phyloP scores from a whole-genome alignment of 2,888 invertebrate species.

The Clepsis dumicolana region DNA sequence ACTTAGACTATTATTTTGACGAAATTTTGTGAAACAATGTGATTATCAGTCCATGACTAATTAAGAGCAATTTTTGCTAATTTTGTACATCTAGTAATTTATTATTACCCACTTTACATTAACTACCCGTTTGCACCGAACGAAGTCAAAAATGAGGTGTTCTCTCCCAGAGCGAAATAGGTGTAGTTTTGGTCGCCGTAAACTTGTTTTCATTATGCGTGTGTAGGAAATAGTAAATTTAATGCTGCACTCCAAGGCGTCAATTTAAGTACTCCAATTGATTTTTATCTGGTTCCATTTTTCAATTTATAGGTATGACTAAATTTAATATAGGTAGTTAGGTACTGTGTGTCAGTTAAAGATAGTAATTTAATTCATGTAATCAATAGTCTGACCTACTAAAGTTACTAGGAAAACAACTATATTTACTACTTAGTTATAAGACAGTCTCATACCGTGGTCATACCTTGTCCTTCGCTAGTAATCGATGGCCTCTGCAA shows the following conservation, averaged over 20 bases:
- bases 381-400: not conserved
- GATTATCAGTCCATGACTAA: conserved; percentile 9
- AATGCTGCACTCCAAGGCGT: no score
- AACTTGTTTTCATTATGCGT: no score
- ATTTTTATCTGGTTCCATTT: no score
- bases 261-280: no score
- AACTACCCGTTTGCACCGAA: not conserved
- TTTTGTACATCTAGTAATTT: not conserved
- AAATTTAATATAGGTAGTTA: no score
- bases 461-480: conserved; percentile 4
- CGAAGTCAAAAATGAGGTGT: not conserved
- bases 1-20: not conserved
- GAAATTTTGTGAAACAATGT: conserved; percentile 1
- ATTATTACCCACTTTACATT: not conserved
- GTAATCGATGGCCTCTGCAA: conserved; percentile 6
- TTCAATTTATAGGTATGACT: no score
- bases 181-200: no score
- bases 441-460: no score
- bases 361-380: not conserved
- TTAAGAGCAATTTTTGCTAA: not conserved
- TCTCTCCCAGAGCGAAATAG: no score
- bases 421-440: not conserved
- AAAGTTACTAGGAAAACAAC: not conserved
- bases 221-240: no score
- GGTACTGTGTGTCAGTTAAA: no score